Base-by-base conservation (phyloP, 2,888 invertebrate genomes). In the Spilarctia lutea region DNA sequence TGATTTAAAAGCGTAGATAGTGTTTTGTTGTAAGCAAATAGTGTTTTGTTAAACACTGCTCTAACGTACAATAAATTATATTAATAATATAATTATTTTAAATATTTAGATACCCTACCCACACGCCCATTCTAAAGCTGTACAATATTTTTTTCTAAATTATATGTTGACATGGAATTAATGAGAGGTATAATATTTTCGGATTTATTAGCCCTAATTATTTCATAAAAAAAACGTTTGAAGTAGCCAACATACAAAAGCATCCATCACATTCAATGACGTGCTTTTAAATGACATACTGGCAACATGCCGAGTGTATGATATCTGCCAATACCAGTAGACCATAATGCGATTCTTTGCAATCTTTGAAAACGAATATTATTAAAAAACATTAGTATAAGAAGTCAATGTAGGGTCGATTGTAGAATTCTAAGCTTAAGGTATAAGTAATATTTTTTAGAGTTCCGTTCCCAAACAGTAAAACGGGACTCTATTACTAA, bases 211-310 rank as follows among this genome's bases (percentile, higher is more conserved):
- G n/a, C 71, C 33, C 48, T 48, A 65, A 65, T 65, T 48, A 71
- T 71, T 33, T 48, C 16, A 56, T 56, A 24, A n/a, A 71, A 65
- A 45, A 35, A 48, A 24, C 65, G 3, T 48, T 65, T 65, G 71
- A 71, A 71, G 48, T 48, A 48, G 35, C 30, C 6, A 30, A 30
- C 24, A 68, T n/a, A 63, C 39, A 27, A 70, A 63, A 27, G 30
- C 42, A 71, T 71, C 20, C 45, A 33, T 60, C 63, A 39, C 1
- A 20, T 42, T 68, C 56, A 33, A 63, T 27, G 16, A 60, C 48
- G 20, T 10, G n/a, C 71, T 72, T 80, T 66, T 70, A 56, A 13
- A n/a, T 66, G n/a, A 35, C 65, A 68, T 74, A 30, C 65, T 78
- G 71, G 73, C 73, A 81, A 66, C 63, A 18, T 63, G 63, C 63